These are phyloP conservation scores for Eremophila alpestris DNA, from an alignment of 2,797 vertebrate genomes.

Conservation along the genomic window DNA sequence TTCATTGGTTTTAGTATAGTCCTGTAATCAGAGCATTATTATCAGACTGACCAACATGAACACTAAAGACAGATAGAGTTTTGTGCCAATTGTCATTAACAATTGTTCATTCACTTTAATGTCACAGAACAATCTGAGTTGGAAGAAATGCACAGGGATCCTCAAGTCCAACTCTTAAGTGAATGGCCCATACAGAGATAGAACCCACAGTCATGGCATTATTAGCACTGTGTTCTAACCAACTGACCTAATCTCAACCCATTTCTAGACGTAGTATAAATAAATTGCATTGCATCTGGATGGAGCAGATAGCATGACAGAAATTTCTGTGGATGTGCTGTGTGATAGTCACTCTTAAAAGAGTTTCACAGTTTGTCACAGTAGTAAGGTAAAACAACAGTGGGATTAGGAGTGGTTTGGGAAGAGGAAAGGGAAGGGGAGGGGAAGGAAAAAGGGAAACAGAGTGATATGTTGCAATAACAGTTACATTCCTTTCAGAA, in stretches of 20 bases:
- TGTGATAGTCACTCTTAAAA: neutral
- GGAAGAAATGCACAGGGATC: neutral
- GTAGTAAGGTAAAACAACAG: neutral
- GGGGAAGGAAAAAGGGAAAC: neutral
- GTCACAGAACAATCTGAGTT: neutral
- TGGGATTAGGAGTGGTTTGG: neutral
- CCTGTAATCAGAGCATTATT: neutral
- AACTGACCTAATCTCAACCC: neutral
- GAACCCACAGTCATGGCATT: neutral
- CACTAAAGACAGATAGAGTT: neutral
- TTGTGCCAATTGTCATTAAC: neutral
- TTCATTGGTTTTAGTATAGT: neutral
- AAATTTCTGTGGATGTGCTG: neutral
- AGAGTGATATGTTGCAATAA: neutral
- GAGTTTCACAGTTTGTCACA: neutral
- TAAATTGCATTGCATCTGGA: neutral
- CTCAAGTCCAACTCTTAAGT: neutral
- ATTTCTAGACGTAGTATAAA: neutral
- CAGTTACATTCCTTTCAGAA: neutral
- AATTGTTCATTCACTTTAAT: neutral
- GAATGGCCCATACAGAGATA: neutral
- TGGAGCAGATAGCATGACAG: neutral
- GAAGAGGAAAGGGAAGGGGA: neutral
- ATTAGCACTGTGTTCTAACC: neutral
- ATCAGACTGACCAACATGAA: neutral